phyloP scores from a whole-genome alignment of 2,888 invertebrate genomes.

The Euphydryas editha region DNA sequence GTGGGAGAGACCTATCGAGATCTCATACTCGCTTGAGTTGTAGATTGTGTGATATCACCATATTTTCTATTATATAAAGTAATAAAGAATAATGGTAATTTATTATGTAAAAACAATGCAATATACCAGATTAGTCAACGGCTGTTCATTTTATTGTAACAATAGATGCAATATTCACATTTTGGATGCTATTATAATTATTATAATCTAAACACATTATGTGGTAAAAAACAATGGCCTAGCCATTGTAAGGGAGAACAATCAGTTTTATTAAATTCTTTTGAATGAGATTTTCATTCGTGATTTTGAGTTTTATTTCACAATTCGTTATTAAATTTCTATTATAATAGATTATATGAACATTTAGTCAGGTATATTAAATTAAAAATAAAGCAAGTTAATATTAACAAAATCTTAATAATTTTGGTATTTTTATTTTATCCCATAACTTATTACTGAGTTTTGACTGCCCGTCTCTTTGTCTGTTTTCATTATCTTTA shows the following conservation, averaged over 20 bases:
- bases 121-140: not conserved
- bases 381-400: too few species aligned
- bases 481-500: too few species aligned
- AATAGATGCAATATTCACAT: constrained; percentile 16
- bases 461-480: too few species aligned
- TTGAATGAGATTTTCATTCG: not conserved
- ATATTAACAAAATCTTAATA: too few species aligned
- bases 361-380: too few species aligned
- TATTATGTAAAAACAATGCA: not conserved
- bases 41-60: not conserved
- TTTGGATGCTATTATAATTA: constrained; percentile 16
- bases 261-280: not conserved
- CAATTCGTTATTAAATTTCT: not conserved
- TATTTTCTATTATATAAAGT: not conserved
- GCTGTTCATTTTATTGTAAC: constrained; percentile 12
- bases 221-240: constrained; percentile 18
- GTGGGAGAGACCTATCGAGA: too few species aligned
- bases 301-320: not conserved
- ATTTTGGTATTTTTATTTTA: too few species aligned
- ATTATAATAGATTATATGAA: not conserved
- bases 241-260: constrained; percentile 17
- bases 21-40: too few species aligned
- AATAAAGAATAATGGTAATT: not conserved
- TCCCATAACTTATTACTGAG: too few species aligned
- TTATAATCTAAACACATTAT: constrained; percentile 7